A percentile compares a stretch with the other conserved stretches of the same genome.
These are phyloP conservation scores for Cyprinodon diabolis DNA, from an alignment of 2,797 vertebrate genomes.

Conservation along the genomic window DNA sequence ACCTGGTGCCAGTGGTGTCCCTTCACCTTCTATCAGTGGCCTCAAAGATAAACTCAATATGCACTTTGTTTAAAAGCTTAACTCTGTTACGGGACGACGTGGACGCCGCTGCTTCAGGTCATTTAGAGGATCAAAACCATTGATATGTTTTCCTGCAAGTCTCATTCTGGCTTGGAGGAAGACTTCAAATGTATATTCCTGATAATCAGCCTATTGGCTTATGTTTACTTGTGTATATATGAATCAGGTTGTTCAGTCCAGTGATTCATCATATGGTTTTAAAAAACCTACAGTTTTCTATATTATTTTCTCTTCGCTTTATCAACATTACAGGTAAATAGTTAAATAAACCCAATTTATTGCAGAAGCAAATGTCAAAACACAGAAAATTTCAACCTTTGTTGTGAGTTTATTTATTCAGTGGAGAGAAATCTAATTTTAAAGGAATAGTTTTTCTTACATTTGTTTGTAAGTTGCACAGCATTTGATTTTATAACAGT, in stretches of 20 bases:
- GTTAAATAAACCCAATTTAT: background rate
- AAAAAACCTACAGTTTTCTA: constrained; percentile 4
- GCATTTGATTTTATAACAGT: no score
- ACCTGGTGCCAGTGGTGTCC: constrained; percentile 49
- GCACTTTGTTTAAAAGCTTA: constrained; percentile 68
- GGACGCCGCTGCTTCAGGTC: constrained; percentile 20
- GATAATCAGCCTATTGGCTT: constrained; percentile 7
- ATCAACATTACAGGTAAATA: no score
- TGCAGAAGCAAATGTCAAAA: background rate
- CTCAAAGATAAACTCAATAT: constrained; percentile 67
- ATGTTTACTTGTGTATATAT: constrained; percentile 7
- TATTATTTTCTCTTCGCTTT: no score
- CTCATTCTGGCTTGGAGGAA: constrained; percentile 32
- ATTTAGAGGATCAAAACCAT: constrained; percentile 15
- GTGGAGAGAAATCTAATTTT: no score
- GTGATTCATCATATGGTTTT: background rate
- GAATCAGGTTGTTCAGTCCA: constrained; percentile 15
- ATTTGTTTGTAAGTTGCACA: no score
- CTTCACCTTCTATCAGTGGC: constrained; percentile 62
- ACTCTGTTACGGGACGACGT: constrained; percentile 24
- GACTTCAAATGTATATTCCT: constrained; percentile 25
- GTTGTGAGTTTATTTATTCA: background rate
- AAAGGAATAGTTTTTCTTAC: background rate
- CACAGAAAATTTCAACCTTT: background rate
- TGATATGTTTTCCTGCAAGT: background rate